Evolutionary conservation across 2,797 vertebrate species (phyloP), one percentile per base, ranked within the genome.

Genomic region (Gadopsis bispinosus): DNA sequence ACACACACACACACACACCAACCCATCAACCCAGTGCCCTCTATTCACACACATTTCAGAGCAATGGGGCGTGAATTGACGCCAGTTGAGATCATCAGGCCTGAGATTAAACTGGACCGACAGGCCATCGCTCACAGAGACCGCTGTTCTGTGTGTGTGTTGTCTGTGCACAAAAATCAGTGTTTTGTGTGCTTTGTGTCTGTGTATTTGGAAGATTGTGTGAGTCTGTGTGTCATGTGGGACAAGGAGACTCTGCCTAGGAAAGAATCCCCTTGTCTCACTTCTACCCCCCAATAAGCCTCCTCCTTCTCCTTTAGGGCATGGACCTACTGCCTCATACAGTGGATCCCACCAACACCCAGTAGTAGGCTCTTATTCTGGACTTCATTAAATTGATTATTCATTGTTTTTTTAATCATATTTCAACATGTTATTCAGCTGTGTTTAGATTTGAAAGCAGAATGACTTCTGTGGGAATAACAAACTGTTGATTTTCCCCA

Each of bases 71-170:
- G 48, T 77, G 70, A 80, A 62, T 74, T 66, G 80, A 75, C 77
- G 69, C 17, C 65, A 75, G 56, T 68, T 71, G 43, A 76, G 80
- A 75, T 76, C 61, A 76, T 79, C 35, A 55, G 59, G 69, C 22
- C 75, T 75, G 51, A 75, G 70, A 77, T 41, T 86, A 77, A 72
- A 81, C 77, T 67, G 55, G 68, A 72, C 64, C 10, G 70, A 69
- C 74, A 83, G 83, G 54, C 53, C 75, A 79, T 79, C 47, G 9
- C 37, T 81, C 67, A 79, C 2, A 41, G 11, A 60, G 53, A 41
- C 43, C 19, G 22, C 29, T 56, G 13, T 11, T 63, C 13, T 62
- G 20, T 69, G 20, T 69, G 43, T 43, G 19, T 47, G 59, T 26
- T 37, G 22, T 69, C 55, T 53, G n/a, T 22, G 33, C 33, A 37